Conservation (phyloP, 2,113 vertebrate species). For the Pomatorhinus ruficollis region DNA sequence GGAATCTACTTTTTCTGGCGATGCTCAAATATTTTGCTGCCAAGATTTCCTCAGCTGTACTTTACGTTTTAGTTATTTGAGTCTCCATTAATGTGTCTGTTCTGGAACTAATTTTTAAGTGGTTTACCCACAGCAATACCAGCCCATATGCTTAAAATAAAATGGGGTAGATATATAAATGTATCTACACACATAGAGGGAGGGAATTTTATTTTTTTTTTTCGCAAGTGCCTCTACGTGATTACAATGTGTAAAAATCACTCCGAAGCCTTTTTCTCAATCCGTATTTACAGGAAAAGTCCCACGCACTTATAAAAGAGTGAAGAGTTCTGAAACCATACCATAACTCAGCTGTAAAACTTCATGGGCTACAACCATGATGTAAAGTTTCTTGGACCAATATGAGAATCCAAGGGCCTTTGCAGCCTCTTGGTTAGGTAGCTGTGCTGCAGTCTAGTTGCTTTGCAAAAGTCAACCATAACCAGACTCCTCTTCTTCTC, state of each 20-base stretch:
- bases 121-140: conserved; percentile 52
- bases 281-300: background rate
- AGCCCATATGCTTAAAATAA: conserved; percentile 53
- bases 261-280: background rate
- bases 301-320: background rate
- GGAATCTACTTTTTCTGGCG: conserved; percentile 8
- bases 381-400: background rate
- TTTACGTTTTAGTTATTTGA: background rate
- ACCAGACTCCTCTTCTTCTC: background rate
- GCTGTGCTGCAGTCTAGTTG: background rate
- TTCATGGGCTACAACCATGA: background rate
- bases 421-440: background rate
- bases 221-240: background rate
- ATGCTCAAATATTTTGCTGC: background rate
- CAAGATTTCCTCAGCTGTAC: conserved; percentile 37
- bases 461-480: background rate
- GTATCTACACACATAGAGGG: rapidly evolving
- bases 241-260: conserved; percentile 11
- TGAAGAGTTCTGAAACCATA: background rate
- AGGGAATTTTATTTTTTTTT: background rate
- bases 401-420: background rate
- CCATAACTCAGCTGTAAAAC: conserved; percentile 4
- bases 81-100: conserved; percentile 20
- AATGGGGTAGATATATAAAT: background rate
- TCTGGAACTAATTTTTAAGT: conserved; percentile 61